A percentile compares a stretch with the other conserved stretches of the same genome.
Evolutionary conservation across 1,140 invertebrate species (phyloP).

Genomic region (Conus ventricosus): DNA sequence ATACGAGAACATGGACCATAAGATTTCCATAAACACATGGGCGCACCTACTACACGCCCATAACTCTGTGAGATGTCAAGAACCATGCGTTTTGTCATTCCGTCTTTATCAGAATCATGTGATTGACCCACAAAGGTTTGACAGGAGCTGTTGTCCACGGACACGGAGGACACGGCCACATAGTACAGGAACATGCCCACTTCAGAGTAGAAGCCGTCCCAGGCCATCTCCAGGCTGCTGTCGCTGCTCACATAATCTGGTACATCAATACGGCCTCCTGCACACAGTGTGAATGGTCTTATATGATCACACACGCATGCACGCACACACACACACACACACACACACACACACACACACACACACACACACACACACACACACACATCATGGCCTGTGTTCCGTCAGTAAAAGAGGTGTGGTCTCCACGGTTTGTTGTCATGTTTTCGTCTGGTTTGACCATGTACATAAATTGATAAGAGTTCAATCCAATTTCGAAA

Average conservation of each 20-base stretch:
- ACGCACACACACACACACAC: not conserved
- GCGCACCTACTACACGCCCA: not conserved
- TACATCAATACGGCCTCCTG: slow-evolving; percentile 53
- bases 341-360: not conserved
- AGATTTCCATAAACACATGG: not conserved
- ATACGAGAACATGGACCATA: too few relatives aligned
- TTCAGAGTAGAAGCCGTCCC: slow-evolving; percentile 54
- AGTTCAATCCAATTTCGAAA: too few relatives aligned
- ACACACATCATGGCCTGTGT: too few relatives aligned
- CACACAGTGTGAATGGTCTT: not conserved
- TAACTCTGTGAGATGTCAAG: not conserved
- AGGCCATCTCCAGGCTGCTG: slow-evolving; percentile 44
- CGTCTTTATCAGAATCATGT: not conserved
- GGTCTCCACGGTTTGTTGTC: not conserved
- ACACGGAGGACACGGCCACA: slow-evolving; percentile 50
- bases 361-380: not conserved
- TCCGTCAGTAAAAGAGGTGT: not conserved
- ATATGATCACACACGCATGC: not conserved
- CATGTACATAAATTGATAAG: too few relatives aligned
- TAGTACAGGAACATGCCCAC: slow-evolving; percentile 60
- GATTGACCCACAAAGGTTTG: slow-evolving; percentile 53
- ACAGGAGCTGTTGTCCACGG: slow-evolving; percentile 47
- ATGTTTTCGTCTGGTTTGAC: too few relatives aligned
- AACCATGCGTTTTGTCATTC: not conserved
- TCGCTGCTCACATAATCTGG: slow-evolving; percentile 37